phyloP scores from a whole-genome alignment of 1,140 invertebrate species.

The Manduca sexta region DNA sequence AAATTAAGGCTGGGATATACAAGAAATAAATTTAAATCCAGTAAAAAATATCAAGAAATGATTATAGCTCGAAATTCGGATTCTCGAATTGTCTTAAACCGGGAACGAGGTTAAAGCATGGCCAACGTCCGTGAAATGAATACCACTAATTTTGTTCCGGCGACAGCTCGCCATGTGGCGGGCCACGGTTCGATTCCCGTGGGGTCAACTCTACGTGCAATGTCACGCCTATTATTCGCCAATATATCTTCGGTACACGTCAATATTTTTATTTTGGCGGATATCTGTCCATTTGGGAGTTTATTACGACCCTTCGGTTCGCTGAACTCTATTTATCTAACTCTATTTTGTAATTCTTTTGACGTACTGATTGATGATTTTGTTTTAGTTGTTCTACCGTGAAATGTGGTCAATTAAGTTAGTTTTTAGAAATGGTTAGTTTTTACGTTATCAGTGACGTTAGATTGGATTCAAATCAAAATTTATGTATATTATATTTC shows the following conservation, averaged over 20 bases:
- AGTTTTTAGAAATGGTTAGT: no score
- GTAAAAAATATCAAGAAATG: no score
- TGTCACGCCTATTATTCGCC: constrained; percentile 67
- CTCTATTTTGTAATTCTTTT: background rate
- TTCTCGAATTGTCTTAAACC: constrained; percentile 27
- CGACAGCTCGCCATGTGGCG: constrained; percentile 51
- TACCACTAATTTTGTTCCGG: constrained; percentile 51
- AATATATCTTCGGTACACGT: constrained; percentile 62
- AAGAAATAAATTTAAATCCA: no score
- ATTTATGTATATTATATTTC: no score
- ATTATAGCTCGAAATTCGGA: no score
- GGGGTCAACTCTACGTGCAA: constrained; percentile 42
- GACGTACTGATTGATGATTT: constrained; percentile 4
- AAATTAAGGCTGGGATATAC: no score
- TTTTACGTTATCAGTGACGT: no score
- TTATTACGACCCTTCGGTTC: constrained; percentile 27
- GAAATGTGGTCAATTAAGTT: no score
- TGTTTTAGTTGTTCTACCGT: background rate
- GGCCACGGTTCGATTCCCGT: constrained; percentile 52
- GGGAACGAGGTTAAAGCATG: constrained; percentile 33
- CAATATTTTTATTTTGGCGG: constrained; percentile 59
- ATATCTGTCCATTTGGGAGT: constrained; percentile 50
- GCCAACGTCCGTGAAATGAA: constrained; percentile 67
- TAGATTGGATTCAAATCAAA: no score
- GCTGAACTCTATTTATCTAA: constrained; percentile 5